Base-by-base conservation (phyloP, 1,140 invertebrate species). In the Tetramorium simillimum region DNA sequence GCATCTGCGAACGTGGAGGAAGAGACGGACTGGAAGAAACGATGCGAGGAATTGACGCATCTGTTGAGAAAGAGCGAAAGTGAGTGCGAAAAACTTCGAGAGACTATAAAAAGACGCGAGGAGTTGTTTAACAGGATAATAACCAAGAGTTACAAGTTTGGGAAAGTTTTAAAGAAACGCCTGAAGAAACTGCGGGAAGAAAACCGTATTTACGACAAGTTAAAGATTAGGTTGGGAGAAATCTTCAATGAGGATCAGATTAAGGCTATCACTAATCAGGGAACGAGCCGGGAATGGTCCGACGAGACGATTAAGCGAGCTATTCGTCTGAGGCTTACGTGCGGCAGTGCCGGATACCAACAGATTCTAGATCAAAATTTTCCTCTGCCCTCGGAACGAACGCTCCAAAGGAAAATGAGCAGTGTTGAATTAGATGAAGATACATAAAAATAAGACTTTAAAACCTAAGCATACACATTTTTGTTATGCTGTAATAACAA, bases 241-340 rank as follows among this genome's bases (percentile, higher is more conserved):
- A 10, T 72, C 9, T 53, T 72, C 10, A 53, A 72, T n/a, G 49
- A 72, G n/a, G 69, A 53, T 72, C 69, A 72, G 12, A n/a, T 72
- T 33, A 72, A 18, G 28, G 28, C 18, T 37, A 16, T 72, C 4
- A 33, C 1, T 18, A 65, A 65, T 65, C 62, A 10, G 0, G 18
- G 12, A n/a, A 5, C 12, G 69, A 72, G 7, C 28, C 24, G 24
- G 2, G 28, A 53, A 37, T 53, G 69, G 69, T 72, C 46, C 0
- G 24, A 53, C 0, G 69, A 53, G 2, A 53, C 69, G 33, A 33
- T 72, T 72, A 37, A 33, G 49, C 49, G 18, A 28, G 69, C 69
- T 14, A 33, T 53, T 72, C 46, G 21, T 0, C 24, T 51, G 18
- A 72, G 10, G 6, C 18, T 12, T 37, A 5, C 24, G 14, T 53